These are phyloP conservation scores for Ataeniobius toweri DNA, from an alignment of 2,797 vertebrate genomes.

Conservation along the genomic window DNA sequence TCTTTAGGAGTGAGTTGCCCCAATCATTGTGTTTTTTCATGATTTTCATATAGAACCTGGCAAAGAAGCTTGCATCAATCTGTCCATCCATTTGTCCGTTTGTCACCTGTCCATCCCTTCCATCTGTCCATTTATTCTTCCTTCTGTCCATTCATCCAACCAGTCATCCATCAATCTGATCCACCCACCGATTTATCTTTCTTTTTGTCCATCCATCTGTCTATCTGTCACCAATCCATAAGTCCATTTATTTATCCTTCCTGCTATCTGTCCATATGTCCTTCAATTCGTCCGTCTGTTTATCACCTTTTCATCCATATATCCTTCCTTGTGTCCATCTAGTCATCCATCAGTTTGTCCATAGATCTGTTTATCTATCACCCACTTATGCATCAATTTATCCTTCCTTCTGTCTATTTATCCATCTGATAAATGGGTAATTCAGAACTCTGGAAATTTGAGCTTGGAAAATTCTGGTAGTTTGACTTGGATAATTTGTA, in stretches of 20 bases:
- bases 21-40: too few relatives aligned
- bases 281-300: too few relatives aligned
- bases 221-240: neutral
- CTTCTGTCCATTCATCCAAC: too few relatives aligned
- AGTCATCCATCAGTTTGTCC: neutral
- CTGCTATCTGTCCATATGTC: neutral
- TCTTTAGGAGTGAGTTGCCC: too few relatives aligned
- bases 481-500: neutral
- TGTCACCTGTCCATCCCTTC: neutral
- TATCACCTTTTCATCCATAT: neutral
- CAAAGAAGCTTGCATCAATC: too few relatives aligned
- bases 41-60: too few relatives aligned
- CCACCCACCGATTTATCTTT: too few relatives aligned
- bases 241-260: too few relatives aligned
- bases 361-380: neutral
- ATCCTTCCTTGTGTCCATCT: too few relatives aligned
- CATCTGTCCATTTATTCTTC: neutral
- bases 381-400: neutral
- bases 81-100: neutral
- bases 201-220: conserved; percentile 17
- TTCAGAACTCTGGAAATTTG: neutral
- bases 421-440: neutral
- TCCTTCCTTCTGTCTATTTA: neutral
- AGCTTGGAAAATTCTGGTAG: neutral
- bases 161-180: too few relatives aligned